These are phyloP conservation scores for Heptranchias perlo DNA, from an alignment of 2,113 vertebrate genomes.

Conservation along the genomic window DNA sequence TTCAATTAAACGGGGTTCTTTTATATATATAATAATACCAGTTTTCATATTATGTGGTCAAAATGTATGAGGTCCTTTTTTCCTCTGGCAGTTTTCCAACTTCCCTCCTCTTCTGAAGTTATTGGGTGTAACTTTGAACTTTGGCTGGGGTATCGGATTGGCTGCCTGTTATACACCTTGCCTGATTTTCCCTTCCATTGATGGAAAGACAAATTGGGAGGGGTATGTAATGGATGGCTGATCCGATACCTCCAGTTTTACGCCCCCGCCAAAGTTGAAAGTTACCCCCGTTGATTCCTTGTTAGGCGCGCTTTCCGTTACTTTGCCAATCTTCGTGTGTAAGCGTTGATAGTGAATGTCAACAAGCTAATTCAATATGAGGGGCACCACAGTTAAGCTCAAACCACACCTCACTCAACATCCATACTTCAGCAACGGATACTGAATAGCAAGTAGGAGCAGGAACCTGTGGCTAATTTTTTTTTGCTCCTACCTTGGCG, in stretches of 20 bases:
- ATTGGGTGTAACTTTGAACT: background rate
- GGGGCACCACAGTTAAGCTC: background rate
- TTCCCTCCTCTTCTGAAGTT: background rate
- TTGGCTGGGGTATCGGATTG: background rate
- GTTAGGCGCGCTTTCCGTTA: background rate
- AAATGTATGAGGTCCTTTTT: background rate
- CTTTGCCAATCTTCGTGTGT: background rate
- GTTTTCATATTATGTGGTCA: background rate
- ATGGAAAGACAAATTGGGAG: background rate
- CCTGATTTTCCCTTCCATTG: background rate
- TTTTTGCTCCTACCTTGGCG: background rate
- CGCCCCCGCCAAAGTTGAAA: background rate
- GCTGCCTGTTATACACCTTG: background rate
- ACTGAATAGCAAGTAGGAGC: background rate
- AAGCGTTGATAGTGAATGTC: background rate
- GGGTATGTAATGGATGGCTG: background rate
- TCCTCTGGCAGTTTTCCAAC: background rate
- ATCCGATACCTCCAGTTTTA: background rate
- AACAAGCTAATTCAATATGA: background rate
- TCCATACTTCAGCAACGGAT: background rate
- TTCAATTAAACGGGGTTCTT: background rate
- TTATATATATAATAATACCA: background rate
- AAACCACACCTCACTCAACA: background rate
- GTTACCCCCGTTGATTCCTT: background rate
- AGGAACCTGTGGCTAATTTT: background rate